phyloP scores from a whole-genome alignment of 2,113 vertebrate genomes.

The Sus scrofa region T2T-Sscrofa CM000812.6:87686001-87686500 shows the following conservation, averaged over 20 bases:
- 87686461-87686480: not conserved
- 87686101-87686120: not conserved
- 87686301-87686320: not conserved
- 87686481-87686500: not conserved
- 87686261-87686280: not conserved
- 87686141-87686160: not conserved
- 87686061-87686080: not conserved
- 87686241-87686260: not conserved
- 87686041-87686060: not conserved
- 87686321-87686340: not conserved
- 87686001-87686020: not conserved
- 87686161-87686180: not conserved
- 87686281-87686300: slow-evolving; percentile 34
- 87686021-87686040: not conserved
- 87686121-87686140: not conserved
- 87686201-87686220: not conserved
- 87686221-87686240: not conserved
- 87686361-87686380: not conserved
- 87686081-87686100: not conserved
- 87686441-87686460: not conserved
- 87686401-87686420: slow-evolving; percentile 18
- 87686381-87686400: not conserved
- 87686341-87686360: not conserved
- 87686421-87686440: not conserved
- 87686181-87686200: not conserved